A percentile compares a stretch with the other conserved stretches of the same genome.
Conservation (phyloP, 2,113 vertebrate species). For the Rhea pennata region DNA sequence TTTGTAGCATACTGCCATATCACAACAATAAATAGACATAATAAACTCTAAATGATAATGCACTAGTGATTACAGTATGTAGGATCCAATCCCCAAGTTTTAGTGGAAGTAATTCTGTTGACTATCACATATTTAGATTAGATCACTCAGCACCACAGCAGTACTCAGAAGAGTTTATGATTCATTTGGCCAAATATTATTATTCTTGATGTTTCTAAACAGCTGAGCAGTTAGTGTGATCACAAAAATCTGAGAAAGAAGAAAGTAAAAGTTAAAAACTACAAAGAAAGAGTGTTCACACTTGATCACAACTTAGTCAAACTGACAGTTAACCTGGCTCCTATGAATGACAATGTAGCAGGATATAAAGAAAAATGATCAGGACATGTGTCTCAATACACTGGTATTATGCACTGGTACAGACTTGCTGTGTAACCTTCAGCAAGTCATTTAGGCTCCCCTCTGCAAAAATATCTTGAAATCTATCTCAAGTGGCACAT, state of each 20-base stretch:
- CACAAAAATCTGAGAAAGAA: constrained; percentile 52
- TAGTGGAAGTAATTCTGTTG: not conserved
- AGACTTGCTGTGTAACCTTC: not conserved
- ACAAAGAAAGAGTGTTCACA: not conserved
- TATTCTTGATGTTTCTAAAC: constrained; percentile 13
- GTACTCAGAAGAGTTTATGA: not conserved
- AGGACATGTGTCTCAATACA: not conserved
- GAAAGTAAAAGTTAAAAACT: not conserved
- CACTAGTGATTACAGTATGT: not conserved
- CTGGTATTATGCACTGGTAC: not conserved
- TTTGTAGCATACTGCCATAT: not conserved
- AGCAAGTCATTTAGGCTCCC: not conserved
- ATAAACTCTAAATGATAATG: not conserved
- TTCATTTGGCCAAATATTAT: not conserved
- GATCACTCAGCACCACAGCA: not conserved
- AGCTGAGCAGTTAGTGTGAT: not conserved
- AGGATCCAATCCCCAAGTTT: not conserved
- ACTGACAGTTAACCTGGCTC: not conserved
- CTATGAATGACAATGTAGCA: not conserved
- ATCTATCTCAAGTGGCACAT: not conserved
- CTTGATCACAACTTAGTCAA: not conserved
- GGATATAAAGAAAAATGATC: not conserved
- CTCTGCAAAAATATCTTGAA: not conserved
- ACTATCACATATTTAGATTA: not conserved
- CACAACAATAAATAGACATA: not conserved